Base-by-base conservation (phyloP, 2,888 invertebrate species). In the Epistrophe grossulariae region DNA sequence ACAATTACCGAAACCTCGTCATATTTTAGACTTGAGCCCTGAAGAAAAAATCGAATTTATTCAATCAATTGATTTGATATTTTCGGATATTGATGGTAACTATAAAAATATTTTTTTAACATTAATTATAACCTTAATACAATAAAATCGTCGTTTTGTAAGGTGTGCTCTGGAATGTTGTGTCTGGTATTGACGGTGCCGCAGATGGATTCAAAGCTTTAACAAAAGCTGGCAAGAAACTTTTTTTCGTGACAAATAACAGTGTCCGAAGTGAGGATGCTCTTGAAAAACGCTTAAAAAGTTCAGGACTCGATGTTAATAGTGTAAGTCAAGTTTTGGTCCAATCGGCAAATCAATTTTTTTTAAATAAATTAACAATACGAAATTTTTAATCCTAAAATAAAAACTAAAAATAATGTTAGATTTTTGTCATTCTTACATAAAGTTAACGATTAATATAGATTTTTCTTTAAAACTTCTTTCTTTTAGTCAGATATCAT, bases 71-170 rank as follows among this genome's bases (percentile, higher is more conserved):
- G 95, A 95, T 89, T 93, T 92, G 68, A 93, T 95, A 57, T 91
- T 95, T 77, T 94, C 94, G 24, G 95, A 95, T 89, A 94, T 95
- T 90, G 95, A 95, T 91, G 95, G 94, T 94, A 91, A 91, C 8
- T 4, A 60, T 43, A 31, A 1, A 35, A 9, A 40, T 10, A 17
- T n/a, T n/a, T 55, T 55, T n/a, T 0, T 55, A 9, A 31, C n/a
- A n/a, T n/a, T 52, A 52, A 24, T 7, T 52, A 52, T n/a, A n/a
- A n/a, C 13, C 11, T 9, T 55, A 2, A 2, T 0, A 28, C 0
- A 35, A 35, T 35, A 35, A 35, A 35, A 57, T n/a, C 28, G 24
- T 11, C 0, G 8, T 31, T n/a, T 17, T 74, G 10, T 19, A 17
- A 94, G 94, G 94, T 70, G 94, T 94, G 0, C 68, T 94, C 11